phyloP scores from a whole-genome alignment of 30 jellyfish, hydroid and myxozoan species.

The Clytia hemisphaerica region DNA sequence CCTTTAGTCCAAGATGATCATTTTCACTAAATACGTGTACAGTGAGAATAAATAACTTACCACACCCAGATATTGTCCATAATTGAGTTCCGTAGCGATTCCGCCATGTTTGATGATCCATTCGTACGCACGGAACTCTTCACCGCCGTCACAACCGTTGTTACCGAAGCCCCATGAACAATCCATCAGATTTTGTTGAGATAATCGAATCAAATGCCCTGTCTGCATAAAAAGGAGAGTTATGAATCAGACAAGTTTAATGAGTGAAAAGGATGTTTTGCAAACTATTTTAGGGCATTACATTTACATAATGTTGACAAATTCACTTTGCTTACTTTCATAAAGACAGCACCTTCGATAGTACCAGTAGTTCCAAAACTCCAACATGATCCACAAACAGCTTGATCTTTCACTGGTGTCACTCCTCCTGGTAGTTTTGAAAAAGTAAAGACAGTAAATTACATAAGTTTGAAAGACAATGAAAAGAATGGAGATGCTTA shows the following conservation, averaged over 20 bases:
- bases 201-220: constrained; percentile 32
- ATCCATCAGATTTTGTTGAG: constrained; percentile 46
- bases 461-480: too few relatives aligned
- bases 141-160: constrained; percentile 63
- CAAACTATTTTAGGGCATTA: too few relatives aligned
- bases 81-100: constrained; percentile 36
- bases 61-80: constrained; percentile 36
- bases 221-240: constrained; percentile 14
- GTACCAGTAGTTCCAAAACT: constrained; percentile 65
- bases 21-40: too few relatives aligned
- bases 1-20: too few relatives aligned
- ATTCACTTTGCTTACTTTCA: constrained; percentile 26
- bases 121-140: constrained; percentile 48
- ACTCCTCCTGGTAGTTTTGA: constrained; percentile 42
- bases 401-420: constrained; percentile 54
- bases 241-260: neutral
- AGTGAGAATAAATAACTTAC: too few relatives aligned
- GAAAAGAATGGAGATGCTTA: too few relatives aligned
- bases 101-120: constrained; percentile 65
- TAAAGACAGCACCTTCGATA: constrained; percentile 42
- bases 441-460: too few relatives aligned
- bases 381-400: constrained; percentile 63
- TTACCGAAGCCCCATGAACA: constrained; percentile 60
- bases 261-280: neutral
- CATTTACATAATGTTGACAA: neutral